A percentile compares a stretch with the other conserved stretches of the same genome.
Conservation (phyloP, 2,797 vertebrate species). For the Knipowitschia caucasica region DNA sequence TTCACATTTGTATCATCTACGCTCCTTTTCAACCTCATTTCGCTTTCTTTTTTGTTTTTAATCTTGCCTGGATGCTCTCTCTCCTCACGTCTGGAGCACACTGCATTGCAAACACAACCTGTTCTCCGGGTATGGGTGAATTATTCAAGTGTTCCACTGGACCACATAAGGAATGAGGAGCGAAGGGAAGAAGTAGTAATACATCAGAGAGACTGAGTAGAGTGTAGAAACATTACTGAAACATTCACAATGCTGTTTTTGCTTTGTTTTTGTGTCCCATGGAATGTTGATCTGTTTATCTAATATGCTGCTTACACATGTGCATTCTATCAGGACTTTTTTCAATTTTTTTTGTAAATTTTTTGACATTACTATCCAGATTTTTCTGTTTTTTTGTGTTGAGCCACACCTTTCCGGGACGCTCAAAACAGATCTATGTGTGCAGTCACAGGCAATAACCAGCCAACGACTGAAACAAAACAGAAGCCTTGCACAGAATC, state of each 20-base stretch:
- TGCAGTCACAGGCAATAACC: too few relatives aligned
- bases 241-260: neutral
- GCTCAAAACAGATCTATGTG: too few relatives aligned
- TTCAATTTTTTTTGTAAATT: too few relatives aligned
- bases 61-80: slow-evolving; percentile 61
- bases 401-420: too few relatives aligned
- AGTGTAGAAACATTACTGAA: neutral
- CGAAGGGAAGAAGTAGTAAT: slow-evolving; percentile 48
- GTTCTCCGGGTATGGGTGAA: slow-evolving; percentile 70
- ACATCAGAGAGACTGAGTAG: slow-evolving; percentile 37
- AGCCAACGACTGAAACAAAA: too few relatives aligned
- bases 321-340: too few relatives aligned
- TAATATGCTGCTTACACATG: too few relatives aligned
- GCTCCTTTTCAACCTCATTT: slow-evolving; percentile 61
- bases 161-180: slow-evolving; percentile 50
- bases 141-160: slow-evolving; percentile 74
- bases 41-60: slow-evolving; percentile 63
- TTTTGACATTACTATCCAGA: too few relatives aligned
- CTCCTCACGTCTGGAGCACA: slow-evolving; percentile 65
- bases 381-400: too few relatives aligned
- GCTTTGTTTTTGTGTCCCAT: neutral
- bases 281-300: too few relatives aligned
- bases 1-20: slow-evolving; percentile 24
- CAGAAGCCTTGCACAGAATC: too few relatives aligned
- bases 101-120: slow-evolving; percentile 76